Percentiles rank a stretch among this genome's conserved stretches.
phyloP scores from a whole-genome alignment of 2,888 invertebrate genomes.

The Brachypalpus laphriformis region DNA sequence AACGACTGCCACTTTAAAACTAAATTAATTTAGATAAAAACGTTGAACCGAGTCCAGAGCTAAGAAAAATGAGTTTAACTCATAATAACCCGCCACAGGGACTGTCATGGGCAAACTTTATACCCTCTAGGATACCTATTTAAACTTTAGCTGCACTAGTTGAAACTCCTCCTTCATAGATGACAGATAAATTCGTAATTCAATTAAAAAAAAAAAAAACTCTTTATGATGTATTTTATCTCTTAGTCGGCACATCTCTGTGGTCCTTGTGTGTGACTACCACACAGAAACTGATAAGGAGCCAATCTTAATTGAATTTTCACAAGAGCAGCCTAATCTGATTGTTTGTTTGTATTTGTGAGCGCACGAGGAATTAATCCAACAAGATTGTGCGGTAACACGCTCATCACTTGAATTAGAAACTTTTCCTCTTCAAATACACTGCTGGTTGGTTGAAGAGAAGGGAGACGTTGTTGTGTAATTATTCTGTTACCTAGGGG shows the following conservation, averaged over 20 bases:
- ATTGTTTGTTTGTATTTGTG: conserved; percentile 29
- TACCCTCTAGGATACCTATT: neutral
- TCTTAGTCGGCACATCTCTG: neutral
- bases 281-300: conserved; percentile 1
- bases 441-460: neutral
- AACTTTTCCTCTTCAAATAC: neutral
- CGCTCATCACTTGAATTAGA: conserved; percentile 24
- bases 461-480: conserved; percentile 30
- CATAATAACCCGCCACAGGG: neutral
- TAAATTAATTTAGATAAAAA: neutral
- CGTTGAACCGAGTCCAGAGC: neutral
- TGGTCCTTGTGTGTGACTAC: neutral
- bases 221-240: neutral
- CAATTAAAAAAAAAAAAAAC: neutral
- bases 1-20: neutral
- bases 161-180: neutral
- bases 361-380: conserved; percentile 32
- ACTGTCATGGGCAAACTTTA: neutral
- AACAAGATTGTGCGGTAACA: conserved; percentile 37
- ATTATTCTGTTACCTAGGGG: conserved; percentile 50
- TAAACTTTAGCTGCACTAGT: conserved; percentile 1
- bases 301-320: conserved; percentile 51
- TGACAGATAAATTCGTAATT: neutral
- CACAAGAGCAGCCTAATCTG: conserved; percentile 38
- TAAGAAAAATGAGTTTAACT: neutral